Evolutionary conservation across 2,113 vertebrate species (phyloP).

Genomic region (Ploceus nigricollis): DNA sequence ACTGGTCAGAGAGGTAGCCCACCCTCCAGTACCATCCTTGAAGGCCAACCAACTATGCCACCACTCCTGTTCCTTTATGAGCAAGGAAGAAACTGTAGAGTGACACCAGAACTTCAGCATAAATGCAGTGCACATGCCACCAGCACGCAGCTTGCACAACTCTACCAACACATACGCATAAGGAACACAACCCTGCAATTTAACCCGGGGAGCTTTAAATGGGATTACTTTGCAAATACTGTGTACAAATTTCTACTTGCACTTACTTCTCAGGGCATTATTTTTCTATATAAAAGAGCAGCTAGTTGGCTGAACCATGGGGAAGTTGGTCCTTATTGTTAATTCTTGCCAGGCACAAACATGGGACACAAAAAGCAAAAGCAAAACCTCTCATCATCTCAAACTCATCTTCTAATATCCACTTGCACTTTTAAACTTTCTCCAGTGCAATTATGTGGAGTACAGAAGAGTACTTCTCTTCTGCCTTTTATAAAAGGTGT

Average conservation of each 20-base stretch:
- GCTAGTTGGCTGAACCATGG: background rate
- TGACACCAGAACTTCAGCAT: background rate
- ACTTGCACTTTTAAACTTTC: background rate
- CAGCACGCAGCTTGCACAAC: background rate
- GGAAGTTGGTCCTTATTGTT: background rate
- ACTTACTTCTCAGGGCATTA: background rate
- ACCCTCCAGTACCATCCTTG: background rate
- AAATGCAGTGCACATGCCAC: background rate
- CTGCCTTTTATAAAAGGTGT: background rate
- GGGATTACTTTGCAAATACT: background rate
- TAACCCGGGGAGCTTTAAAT: background rate
- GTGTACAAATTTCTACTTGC: background rate
- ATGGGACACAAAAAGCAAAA: background rate
- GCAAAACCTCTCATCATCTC: background rate
- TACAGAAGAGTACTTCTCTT: background rate
- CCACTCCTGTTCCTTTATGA: background rate
- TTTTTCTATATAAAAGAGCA: background rate
- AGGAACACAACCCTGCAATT: background rate
- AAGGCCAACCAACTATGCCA: background rate
- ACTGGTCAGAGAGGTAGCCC: background rate
- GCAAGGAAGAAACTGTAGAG: background rate
- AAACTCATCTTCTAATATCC: background rate
- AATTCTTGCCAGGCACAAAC: background rate
- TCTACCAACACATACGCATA: background rate
- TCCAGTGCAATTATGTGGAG: background rate